Conservation (phyloP, 2,888 invertebrate species). For the Folsomia manolachei region DNA sequence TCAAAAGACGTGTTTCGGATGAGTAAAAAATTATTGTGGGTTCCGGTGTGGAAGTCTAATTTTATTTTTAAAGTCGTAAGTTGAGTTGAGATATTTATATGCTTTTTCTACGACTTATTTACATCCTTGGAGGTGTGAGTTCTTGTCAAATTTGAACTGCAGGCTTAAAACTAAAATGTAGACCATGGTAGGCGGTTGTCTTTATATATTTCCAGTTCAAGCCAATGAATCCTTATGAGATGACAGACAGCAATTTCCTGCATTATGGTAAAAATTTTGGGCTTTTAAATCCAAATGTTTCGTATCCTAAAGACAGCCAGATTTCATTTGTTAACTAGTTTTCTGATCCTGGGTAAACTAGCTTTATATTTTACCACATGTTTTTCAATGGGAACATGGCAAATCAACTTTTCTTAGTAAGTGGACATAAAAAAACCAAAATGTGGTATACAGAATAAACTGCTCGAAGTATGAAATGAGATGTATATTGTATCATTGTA, state of each 20-base stretch:
- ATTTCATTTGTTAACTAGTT: not conserved
- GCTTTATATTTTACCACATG: not conserved
- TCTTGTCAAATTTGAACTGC: not conserved
- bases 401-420: too few species aligned
- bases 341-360: not conserved
- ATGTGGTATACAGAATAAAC: too few species aligned
- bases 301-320: not conserved
- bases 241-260: constrained; percentile 23
- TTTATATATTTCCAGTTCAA: too few species aligned
- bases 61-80: not conserved
- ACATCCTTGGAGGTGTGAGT: not conserved
- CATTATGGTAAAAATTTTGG: not conserved
- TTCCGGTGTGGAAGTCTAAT: not conserved
- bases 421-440: too few species aligned
- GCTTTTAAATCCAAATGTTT: too few species aligned
- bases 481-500: not conserved
- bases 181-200: too few species aligned
- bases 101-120: too few species aligned
- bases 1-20: not conserved
- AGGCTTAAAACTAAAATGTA: too few species aligned
- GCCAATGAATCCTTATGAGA: constrained; percentile 15
- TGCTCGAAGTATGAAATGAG: not conserved
- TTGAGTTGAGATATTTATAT: not conserved
- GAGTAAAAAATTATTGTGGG: not conserved
- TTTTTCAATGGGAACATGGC: too few species aligned